Conservation (phyloP, 2,797 vertebrate genomes). For the Euthynnus affinis region DNA sequence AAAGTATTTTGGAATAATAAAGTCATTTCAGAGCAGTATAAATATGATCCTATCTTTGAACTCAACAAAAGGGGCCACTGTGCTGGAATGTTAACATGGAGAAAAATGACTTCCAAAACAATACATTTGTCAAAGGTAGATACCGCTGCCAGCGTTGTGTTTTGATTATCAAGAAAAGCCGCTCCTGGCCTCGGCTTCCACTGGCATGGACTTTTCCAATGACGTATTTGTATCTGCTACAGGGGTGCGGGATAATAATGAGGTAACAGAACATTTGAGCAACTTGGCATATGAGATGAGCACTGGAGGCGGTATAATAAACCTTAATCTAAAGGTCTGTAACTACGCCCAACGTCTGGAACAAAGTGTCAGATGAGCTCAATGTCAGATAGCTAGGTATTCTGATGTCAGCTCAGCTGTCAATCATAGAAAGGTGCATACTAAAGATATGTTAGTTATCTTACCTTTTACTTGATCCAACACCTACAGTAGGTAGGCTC, state of each 20-base stretch:
- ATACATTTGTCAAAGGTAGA: slow-evolving; percentile 68
- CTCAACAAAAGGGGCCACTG: slow-evolving; percentile 33
- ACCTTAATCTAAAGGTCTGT: slow-evolving; percentile 27
- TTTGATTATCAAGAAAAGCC: slow-evolving; percentile 67
- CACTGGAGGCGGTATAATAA: slow-evolving; percentile 62
- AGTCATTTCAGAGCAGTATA: slow-evolving; percentile 27
- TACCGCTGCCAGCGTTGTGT: slow-evolving; percentile 65
- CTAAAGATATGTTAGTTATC: background rate
- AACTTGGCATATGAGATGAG: slow-evolving; percentile 52
- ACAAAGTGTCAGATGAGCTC: slow-evolving; percentile 49
- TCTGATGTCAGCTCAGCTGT: slow-evolving; percentile 20
- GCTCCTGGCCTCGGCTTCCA: slow-evolving; percentile 42
- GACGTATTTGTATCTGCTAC: slow-evolving; percentile 69
- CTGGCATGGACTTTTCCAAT: slow-evolving; percentile 65
- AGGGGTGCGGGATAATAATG: slow-evolving; percentile 65
- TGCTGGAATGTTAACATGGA: slow-evolving; percentile 55
- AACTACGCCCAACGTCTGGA: slow-evolving; percentile 38
- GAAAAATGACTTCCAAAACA: slow-evolving; percentile 55
- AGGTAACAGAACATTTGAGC: slow-evolving; percentile 74
- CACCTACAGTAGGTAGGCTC: background rate
- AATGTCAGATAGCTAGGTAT: slow-evolving; percentile 6
- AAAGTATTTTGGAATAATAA: slow-evolving; percentile 25
- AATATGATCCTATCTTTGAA: slow-evolving; percentile 56
- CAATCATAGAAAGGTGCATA: background rate
- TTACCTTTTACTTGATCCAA: background rate